Conservation (phyloP, 2,797 vertebrate species). For the Sebastes aleutianus region DNA sequence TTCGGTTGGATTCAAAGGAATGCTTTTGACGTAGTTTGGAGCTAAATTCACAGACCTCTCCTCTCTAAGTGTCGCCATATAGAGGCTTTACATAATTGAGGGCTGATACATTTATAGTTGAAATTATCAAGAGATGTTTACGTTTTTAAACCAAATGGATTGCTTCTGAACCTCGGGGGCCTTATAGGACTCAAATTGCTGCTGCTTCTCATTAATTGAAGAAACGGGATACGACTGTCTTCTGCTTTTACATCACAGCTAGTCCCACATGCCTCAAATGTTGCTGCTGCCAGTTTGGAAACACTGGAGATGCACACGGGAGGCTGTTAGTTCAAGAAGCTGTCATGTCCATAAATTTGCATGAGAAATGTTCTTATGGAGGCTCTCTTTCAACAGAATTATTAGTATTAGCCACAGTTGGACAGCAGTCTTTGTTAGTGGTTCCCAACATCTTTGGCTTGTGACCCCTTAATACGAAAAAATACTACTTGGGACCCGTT, state of each 20-base stretch:
- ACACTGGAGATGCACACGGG: not conserved
- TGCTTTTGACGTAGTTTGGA: constrained; percentile 37
- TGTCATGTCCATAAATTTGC: not conserved
- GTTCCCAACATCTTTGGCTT: not conserved
- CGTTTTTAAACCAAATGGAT: constrained; percentile 7
- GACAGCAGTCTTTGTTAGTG: not conserved
- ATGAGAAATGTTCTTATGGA: not conserved
- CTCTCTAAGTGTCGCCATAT: constrained; percentile 27
- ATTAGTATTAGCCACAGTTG: not conserved
- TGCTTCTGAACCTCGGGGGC: not conserved
- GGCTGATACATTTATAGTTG: constrained; percentile 23
- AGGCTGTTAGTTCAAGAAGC: not conserved
- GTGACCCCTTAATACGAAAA: not conserved
- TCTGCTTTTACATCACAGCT: constrained; percentile 9
- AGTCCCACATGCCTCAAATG: not conserved
- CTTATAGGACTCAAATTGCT: not conserved
- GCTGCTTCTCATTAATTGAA: constrained; percentile 24
- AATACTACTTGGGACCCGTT: no score
- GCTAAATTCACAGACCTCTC: constrained; percentile 25
- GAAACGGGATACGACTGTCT: not conserved
- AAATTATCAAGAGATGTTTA: constrained; percentile 33
- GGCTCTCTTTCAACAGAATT: not conserved
- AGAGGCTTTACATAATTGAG: constrained; percentile 68
- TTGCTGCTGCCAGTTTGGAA: not conserved
- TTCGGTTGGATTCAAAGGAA: constrained; percentile 42